phyloP scores from a whole-genome alignment of 2,113 vertebrate genomes.

The Muscicapa adusta region DNA sequence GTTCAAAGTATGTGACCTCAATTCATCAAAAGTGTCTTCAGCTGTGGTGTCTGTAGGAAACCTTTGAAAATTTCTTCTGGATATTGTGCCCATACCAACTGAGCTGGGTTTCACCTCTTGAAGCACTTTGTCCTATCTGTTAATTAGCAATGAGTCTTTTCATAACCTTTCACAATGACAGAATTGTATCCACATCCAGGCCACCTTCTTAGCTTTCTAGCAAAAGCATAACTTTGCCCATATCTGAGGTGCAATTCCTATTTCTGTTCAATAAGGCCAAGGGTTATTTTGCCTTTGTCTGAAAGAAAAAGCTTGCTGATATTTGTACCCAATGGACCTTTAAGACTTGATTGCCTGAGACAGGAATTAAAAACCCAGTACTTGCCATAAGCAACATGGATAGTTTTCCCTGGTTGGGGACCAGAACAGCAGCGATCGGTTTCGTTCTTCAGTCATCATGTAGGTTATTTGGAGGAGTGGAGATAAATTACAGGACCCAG shows the following conservation, averaged over 20 bases:
- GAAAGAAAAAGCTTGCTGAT: neutral
- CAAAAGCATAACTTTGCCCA: neutral
- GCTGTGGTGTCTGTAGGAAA: neutral
- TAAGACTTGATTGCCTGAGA: neutral
- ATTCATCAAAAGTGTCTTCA: neutral
- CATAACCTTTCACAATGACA: neutral
- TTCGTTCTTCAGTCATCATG: neutral
- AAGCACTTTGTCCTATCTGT: neutral
- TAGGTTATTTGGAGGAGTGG: neutral
- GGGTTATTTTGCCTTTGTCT: neutral
- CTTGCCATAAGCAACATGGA: neutral
- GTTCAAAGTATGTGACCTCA: neutral
- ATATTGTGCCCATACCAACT: neutral
- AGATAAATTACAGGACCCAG: neutral
- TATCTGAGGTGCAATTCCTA: neutral
- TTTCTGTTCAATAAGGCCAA: neutral
- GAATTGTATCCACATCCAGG: neutral
- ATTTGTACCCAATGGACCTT: neutral
- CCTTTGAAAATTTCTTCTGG: neutral
- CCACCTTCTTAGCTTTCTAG: neutral
- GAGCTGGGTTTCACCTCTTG: neutral
- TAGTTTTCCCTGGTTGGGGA: neutral
- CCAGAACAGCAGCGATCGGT: neutral
- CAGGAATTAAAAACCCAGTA: neutral
- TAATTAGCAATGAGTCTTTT: neutral